Percentiles rank a stretch among this genome's conserved stretches.
These are phyloP conservation scores for Volucella inflata DNA, from an alignment of 2,888 invertebrate genomes.

Conservation along the genomic window DNA sequence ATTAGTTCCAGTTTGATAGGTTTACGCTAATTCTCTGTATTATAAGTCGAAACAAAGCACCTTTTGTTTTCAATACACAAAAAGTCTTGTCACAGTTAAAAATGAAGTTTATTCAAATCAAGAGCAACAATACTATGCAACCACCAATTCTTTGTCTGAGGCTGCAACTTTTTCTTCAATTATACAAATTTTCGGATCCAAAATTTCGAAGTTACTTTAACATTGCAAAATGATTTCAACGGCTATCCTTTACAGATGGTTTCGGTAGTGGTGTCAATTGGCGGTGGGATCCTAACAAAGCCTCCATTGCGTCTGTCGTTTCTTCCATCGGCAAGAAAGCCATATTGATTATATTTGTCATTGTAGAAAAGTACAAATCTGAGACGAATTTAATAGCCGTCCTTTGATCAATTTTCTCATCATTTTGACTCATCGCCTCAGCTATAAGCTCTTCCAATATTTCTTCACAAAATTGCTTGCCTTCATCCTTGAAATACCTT, in stretches of 20 bases:
- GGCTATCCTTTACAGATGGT: conserved; percentile 4
- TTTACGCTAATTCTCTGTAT: too few species aligned
- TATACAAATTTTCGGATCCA: too few species aligned
- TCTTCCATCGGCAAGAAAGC: conserved; percentile 26
- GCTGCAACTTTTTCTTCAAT: too few species aligned
- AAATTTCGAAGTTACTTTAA: too few species aligned
- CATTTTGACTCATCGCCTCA: neutral
- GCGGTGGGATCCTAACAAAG: conserved; percentile 10
- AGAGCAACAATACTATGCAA: too few species aligned
- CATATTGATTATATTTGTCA: conserved; percentile 60
- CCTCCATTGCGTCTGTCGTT: conserved; percentile 1
- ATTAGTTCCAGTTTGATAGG: too few species aligned
- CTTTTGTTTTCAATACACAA: too few species aligned
- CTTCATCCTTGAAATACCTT: neutral
- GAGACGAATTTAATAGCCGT: conserved; percentile 29
- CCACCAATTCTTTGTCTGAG: too few species aligned
- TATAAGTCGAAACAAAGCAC: too few species aligned
- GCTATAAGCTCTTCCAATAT: conserved; percentile 28
- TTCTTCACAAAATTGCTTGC: conserved; percentile 12
- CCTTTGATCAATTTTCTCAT: neutral
- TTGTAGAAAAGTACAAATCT: conserved; percentile 58
- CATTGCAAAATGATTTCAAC: too few species aligned
- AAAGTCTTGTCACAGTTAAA: too few species aligned
- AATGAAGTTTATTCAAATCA: too few species aligned
- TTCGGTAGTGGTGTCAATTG: conserved; percentile 35